These are phyloP conservation scores for Megaustenia siamemsis DNA, from an alignment of 2,888 invertebrate species.

Conservation along the genomic window DNA sequence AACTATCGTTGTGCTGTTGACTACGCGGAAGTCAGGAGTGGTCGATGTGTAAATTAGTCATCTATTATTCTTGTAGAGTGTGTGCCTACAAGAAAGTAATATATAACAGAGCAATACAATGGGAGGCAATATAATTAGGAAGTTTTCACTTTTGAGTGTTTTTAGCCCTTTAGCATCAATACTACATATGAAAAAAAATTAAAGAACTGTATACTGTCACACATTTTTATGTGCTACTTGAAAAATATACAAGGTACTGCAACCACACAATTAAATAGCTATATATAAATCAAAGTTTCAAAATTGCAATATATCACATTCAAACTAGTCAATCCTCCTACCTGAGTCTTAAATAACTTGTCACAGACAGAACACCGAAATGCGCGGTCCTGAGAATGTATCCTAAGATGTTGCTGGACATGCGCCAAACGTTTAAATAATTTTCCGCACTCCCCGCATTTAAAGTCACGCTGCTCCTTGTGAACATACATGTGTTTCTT, in stretches of 20 bases:
- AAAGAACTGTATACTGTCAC: too few relatives aligned
- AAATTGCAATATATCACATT: background rate
- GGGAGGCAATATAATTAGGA: too few relatives aligned
- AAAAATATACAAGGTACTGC: too few relatives aligned
- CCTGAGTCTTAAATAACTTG: constrained; percentile 77
- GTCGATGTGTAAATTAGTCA: too few relatives aligned
- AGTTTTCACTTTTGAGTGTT: too few relatives aligned
- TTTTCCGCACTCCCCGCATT: constrained; percentile 79
- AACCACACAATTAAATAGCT: constrained; percentile 73
- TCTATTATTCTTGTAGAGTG: too few relatives aligned
- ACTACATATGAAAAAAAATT: too few relatives aligned
- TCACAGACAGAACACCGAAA: constrained; percentile 74
- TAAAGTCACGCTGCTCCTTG: constrained; percentile 74
- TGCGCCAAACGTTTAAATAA: constrained; percentile 78
- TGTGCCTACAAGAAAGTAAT: too few relatives aligned
- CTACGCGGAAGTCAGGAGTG: too few relatives aligned
- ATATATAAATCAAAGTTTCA: background rate
- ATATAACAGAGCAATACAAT: too few relatives aligned
- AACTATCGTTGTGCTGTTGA: too few relatives aligned
- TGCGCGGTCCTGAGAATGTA: constrained; percentile 73
- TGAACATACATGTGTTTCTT: constrained; percentile 76
- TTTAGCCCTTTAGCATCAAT: too few relatives aligned
- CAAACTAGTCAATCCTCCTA: constrained; percentile 46
- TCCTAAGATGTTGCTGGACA: constrained; percentile 77
- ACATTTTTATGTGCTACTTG: background rate